Percentiles rank a stretch among this genome's conserved stretches.
Evolutionary conservation across 2,888 invertebrate species (phyloP).

Genomic region (Eilema caniola): DNA sequence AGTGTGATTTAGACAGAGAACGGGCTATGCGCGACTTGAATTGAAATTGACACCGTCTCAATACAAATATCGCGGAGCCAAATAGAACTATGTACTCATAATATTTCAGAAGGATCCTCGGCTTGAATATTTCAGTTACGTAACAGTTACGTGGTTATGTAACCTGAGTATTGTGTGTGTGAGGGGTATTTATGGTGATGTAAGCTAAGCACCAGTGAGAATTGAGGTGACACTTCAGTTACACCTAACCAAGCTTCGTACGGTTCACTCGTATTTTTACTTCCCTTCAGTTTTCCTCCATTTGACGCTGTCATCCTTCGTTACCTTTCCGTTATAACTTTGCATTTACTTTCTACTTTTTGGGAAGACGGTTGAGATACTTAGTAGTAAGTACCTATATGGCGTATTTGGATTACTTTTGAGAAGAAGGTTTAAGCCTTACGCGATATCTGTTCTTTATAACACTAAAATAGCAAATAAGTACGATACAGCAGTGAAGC

Average conservation of each 20-base stretch:
- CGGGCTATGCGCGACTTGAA: conserved; percentile 60
- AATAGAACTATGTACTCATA: conserved; percentile 61
- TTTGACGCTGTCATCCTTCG: conserved; percentile 41
- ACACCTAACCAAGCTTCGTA: conserved; percentile 46
- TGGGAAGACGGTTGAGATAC: neutral
- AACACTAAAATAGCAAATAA: neutral
- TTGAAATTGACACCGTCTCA: conserved; percentile 61
- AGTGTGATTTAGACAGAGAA: conserved; percentile 60
- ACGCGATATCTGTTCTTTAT: neutral
- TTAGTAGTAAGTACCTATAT: neutral
- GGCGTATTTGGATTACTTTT: neutral
- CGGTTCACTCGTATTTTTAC: conserved; percentile 32
- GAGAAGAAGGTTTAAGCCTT: neutral
- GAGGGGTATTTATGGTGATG: conserved; percentile 49
- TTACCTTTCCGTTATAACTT: conserved; percentile 31
- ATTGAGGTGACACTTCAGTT: conserved; percentile 45
- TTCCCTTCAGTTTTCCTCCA: conserved; percentile 27
- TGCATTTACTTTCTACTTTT: conserved; percentile 26
- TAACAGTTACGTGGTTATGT: conserved; percentile 43
- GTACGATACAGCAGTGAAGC: neutral
- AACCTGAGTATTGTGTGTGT: conserved; percentile 42
- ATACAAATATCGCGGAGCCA: conserved; percentile 57
- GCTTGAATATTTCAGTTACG: conserved; percentile 55
- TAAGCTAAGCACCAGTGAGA: conserved; percentile 39
- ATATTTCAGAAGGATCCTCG: conserved; percentile 52